These are phyloP conservation scores for Carposina sasakii DNA, from an alignment of 1,140 invertebrate species.

Conservation along the genomic window DNA sequence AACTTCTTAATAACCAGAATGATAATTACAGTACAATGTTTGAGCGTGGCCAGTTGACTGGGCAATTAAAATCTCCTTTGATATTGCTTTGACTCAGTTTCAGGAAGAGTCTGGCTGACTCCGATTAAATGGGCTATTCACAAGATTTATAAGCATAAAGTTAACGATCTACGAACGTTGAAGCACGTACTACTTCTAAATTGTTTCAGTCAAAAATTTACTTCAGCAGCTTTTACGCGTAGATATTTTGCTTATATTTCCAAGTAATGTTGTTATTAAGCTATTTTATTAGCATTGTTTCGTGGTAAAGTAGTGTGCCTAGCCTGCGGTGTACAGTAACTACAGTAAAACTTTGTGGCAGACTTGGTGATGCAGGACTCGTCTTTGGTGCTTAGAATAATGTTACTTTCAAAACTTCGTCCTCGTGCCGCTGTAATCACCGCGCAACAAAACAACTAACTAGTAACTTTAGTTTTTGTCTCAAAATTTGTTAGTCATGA, in stretches of 20 bases:
- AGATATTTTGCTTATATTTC: no score
- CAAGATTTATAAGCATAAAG: slow-evolving; percentile 56
- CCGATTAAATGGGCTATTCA: slow-evolving; percentile 49
- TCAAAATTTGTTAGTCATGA: no score
- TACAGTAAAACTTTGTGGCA: no score
- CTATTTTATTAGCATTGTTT: no score
- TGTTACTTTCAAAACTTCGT: slow-evolving; percentile 9
- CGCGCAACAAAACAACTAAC: neutral
- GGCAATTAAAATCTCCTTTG: slow-evolving; percentile 48
- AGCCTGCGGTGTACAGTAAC: no score
- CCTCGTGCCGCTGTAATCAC: slow-evolving; percentile 12
- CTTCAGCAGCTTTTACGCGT: slow-evolving; percentile 46
- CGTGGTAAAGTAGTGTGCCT: no score
- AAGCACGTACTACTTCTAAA: slow-evolving; percentile 49
- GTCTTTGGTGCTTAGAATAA: no score
- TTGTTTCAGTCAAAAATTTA: slow-evolving; percentile 52
- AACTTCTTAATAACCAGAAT: slow-evolving; percentile 12
- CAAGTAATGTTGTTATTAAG: no score
- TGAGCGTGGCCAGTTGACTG: slow-evolving; percentile 31
- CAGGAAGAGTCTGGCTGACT: slow-evolving; percentile 31
- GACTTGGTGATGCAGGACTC: no score
- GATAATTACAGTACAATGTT: slow-evolving; percentile 9
- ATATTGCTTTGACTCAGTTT: slow-evolving; percentile 42
- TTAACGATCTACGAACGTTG: slow-evolving; percentile 40
- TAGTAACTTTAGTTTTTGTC: neutral